Conservation (phyloP, 2,797 vertebrate species). For the Echiichthys vipera region DNA sequence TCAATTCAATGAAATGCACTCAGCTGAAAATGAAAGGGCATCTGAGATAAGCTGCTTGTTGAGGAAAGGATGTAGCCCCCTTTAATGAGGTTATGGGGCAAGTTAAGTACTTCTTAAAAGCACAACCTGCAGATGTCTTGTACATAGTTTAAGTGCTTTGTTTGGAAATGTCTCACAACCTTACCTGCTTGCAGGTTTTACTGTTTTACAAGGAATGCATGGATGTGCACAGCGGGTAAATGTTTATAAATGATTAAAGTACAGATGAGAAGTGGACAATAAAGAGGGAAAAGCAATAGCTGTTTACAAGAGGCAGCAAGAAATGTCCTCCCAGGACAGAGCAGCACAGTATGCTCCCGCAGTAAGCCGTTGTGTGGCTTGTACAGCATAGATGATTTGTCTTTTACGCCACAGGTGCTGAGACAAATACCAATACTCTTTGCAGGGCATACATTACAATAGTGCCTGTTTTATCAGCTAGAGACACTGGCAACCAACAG, state of each 20-base stretch:
- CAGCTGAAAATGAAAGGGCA: conserved; percentile 50
- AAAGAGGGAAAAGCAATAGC: not conserved
- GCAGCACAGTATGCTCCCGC: conserved; percentile 14
- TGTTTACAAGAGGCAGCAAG: conserved; percentile 32
- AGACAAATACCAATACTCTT: conserved; percentile 19
- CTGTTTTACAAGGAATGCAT: not conserved
- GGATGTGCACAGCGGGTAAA: conserved; percentile 19
- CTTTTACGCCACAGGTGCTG: conserved; percentile 28
- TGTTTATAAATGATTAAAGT: conserved; percentile 22
- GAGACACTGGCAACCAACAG: not conserved
- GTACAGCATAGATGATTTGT: conserved; percentile 13
- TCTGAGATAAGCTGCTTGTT: conserved; percentile 51
- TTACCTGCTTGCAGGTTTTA: conserved; percentile 4
- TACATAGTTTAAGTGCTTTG: conserved; percentile 17
- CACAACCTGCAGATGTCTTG: conserved; percentile 23
- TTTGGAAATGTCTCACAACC: conserved; percentile 5
- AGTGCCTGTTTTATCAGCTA: conserved; percentile 10
- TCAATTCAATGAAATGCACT: conserved; percentile 36
- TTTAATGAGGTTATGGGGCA: conserved; percentile 56
- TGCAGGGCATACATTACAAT: conserved; percentile 3
- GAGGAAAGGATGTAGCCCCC: conserved; percentile 23
- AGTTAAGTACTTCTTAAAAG: conserved; percentile 32
- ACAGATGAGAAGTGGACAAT: conserved; percentile 7
- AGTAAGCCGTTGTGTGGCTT: conserved; percentile 17
- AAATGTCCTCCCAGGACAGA: conserved; percentile 27